Base-by-base conservation (phyloP, 2,113 vertebrate species). In the Nycticryphes semicollaris region DNA sequence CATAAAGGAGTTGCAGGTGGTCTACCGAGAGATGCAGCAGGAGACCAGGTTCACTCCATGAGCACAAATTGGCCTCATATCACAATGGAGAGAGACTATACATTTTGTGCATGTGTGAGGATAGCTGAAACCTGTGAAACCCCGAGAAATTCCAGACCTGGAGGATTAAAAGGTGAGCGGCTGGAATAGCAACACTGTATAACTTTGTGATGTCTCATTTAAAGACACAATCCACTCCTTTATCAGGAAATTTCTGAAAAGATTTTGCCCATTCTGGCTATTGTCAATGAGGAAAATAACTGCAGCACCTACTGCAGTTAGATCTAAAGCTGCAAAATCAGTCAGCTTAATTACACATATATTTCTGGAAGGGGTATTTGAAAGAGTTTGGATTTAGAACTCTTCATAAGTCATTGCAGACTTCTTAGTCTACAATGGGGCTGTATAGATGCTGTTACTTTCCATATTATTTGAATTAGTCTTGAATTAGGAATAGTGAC, bases 1-100 rank as follows among this genome's bases (percentile, higher is more conserved):
- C 12, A 56, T 20, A 69, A 88, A 82, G 81, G 75, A 90, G 60
- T 28, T 91, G 91, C 97, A 98, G 97, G 95, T 95, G 97, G 90
- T 93, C 70, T 56, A 60, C 69, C 19, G 20, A 80, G 95, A 93
- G 85, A 79, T 95, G 79, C 88, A 87, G 88, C 81, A 97, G 84
- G 85, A 96, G 78, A 90, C 54, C 83, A 80, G 53, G 74, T 45
- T 90, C 96, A 70, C 77, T 82, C 92, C 54, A 8, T 4, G 74
- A 95, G 53, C 45, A 50, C 87, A 60, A 56, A 95, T 43, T 18
- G 3, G 66, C 10, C 87, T 91, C 84, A 7, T 93, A 59, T 90
- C 67, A 97, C 84, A 87, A 72, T 9, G 9, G 39, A 83, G 67
- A 90, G 56, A 78, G 48, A 31, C 35, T 57, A 24, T 60, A 62